Percentiles rank a stretch among this genome's conserved stretches.
These are phyloP conservation scores for Mythimna vitellina DNA, from an alignment of 2,888 invertebrate genomes.

Conservation along the genomic window DNA sequence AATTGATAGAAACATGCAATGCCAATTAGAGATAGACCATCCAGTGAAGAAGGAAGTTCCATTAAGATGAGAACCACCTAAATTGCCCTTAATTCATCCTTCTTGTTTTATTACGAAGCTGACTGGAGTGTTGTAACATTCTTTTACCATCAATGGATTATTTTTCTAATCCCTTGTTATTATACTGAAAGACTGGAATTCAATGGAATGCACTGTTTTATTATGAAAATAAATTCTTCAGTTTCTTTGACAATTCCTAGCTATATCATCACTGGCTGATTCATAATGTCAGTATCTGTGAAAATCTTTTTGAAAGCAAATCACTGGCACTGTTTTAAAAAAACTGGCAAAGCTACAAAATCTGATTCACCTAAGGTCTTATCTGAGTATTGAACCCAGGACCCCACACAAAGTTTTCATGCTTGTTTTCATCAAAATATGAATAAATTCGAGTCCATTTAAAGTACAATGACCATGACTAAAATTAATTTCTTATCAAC, in stretches of 20 bases:
- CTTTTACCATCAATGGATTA: constrained; percentile 25
- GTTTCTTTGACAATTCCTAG: background rate
- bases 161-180: constrained; percentile 14
- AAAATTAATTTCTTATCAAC: constrained; percentile 36
- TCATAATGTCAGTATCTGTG: background rate
- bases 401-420: background rate
- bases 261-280: background rate
- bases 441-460: constrained; percentile 22
- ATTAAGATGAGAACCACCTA: constrained; percentile 82
- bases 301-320: background rate
- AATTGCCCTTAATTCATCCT: constrained; percentile 88
- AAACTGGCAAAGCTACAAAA: background rate
- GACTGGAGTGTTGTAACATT: constrained; percentile 41
- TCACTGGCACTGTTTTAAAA: background rate
- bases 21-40: constrained; percentile 70
- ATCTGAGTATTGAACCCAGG: background rate
- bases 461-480: constrained; percentile 27
- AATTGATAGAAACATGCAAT: constrained; percentile 67
- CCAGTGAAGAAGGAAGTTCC: constrained; percentile 85
- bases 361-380: background rate
- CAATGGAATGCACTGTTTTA: background rate
- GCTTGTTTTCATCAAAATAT: constrained; percentile 1
- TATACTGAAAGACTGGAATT: background rate
- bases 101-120: constrained; percentile 74
- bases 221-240: constrained; percentile 19